Evolutionary conservation across 2,888 invertebrate species (phyloP), one percentile per base, ranked within the genome.

Genomic region (Opisthograptis luteolata): DNA sequence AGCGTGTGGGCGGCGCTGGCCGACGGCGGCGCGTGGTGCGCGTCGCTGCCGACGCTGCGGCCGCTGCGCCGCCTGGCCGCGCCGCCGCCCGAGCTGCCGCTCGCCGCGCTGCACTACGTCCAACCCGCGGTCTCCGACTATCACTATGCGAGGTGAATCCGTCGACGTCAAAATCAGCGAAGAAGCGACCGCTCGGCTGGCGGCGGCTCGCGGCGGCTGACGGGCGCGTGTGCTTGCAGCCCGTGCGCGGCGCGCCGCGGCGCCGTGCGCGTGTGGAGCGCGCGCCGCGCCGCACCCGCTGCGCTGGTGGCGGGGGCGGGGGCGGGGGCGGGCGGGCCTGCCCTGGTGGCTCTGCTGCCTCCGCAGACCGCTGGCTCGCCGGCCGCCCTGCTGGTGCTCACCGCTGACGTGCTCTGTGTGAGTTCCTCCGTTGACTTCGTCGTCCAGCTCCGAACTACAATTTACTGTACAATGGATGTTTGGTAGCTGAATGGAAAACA

Each of bases 1-100:
- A 73, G 76, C 59, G 60, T 77, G 60, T 84, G 83, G 84, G 77
- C 68, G 47, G 57, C 67, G 56, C 67, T 70, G 42, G 39, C 60
- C 10, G 71, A 63, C 49, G 81, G 78, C 41, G 62, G 65, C 49
- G 71, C 64, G 42, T 28, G 50, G 55, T 79, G 83, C 70, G 66
- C 65, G 46, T 64, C 79, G 50, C 63, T 80, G 62, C 76, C 79
- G 13, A 37, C 60, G 43, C 70, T 85, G 71, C 53, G 40, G 7
- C 53, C 60, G 51, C 66, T 82, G 64, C 69, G 71, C 25, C 54
- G 47, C 41, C 48, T 73, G 51, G 25, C 28, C n/a, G 7, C 9
- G 25, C 28, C n/a, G 7, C 9, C 25, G 25, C 9, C 25, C 9
- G n/a, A n/a, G n/a, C n/a, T n/a, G n/a, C n/a, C n/a, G 13, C 52